Base-by-base conservation (phyloP, 2,113 vertebrate genomes). In the Callocephalon fimbriatum region DNA sequence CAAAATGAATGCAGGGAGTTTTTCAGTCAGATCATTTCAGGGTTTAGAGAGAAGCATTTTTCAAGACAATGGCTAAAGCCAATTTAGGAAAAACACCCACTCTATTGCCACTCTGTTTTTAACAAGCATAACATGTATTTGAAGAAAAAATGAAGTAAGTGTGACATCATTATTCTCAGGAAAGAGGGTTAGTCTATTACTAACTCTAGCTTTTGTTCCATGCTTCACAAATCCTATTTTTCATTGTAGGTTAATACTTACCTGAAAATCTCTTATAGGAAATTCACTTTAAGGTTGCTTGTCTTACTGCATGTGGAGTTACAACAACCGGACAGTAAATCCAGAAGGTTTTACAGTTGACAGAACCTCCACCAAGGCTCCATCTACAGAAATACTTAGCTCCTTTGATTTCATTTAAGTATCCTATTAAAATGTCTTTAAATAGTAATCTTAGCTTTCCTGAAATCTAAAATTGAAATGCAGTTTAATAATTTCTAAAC, bases 401-500 rank as follows among this genome's bases (percentile, higher is more conserved):
- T 95, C 92, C 93, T 94, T 83, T 96, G 95, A 95, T 96, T 95
- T 96, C 95, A 94, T 95, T 96, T 93, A 94, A 97, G 85, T 93
- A 96, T 94, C 75, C 81, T 95, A 94, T 83, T 96, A 97, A 95
- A 96, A 94, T 94, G 92, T 90, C 93, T 96, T 96, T 96, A 96
- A 96, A 96, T 72, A 94, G 95, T 94, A 95, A 96, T 94, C 93
- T 96, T 96, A 97, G 86, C 88, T 95, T 88, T 96, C 90, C 93
- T 96, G 93, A 92, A 96, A 96, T 95, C 95, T 97, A 96, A 96
- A 96, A 96, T 93, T 93, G 81, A 96, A 97, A 96, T 93, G 92
- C 92, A 97, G 72, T 96, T 96, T 93, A 96, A 96, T 93, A 73
- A 93, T 86, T 96, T 97, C 93, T 95, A 77, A 86, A 88, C 67